phyloP scores from a whole-genome alignment of 2,797 vertebrate genomes.

The Cercopithecus mitis region DNA sequence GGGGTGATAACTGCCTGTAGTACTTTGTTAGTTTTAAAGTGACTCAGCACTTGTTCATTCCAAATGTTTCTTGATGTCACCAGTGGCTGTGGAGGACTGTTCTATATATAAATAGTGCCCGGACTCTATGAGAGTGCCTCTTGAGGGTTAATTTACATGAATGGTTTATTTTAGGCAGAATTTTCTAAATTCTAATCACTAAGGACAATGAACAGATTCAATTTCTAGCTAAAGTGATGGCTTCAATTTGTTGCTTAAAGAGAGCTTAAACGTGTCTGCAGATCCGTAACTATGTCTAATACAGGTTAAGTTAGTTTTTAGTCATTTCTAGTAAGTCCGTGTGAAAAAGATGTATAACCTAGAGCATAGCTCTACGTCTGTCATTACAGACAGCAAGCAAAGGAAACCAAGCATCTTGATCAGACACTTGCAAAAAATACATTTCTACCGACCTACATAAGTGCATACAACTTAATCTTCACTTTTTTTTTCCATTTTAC shows the following conservation, averaged over 20 bases:
- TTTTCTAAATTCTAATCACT: slow-evolving; percentile 70
- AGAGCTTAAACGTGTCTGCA: slow-evolving; percentile 67
- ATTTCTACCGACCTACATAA: slow-evolving; percentile 65
- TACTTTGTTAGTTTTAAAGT: slow-evolving; percentile 84
- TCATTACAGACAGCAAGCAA: slow-evolving; percentile 30
- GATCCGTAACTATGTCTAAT: slow-evolving; percentile 69
- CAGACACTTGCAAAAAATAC: slow-evolving; percentile 57
- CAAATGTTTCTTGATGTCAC: slow-evolving; percentile 74
- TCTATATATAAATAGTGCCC: slow-evolving; percentile 41
- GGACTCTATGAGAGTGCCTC: slow-evolving; percentile 41
- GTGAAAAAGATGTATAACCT: slow-evolving; percentile 59
- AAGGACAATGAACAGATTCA: slow-evolving; percentile 44
- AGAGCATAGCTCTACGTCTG: not conserved
- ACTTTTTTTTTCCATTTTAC: slow-evolving; percentile 62
- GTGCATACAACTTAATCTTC: slow-evolving; percentile 65
- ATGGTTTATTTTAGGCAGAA: slow-evolving; percentile 68
- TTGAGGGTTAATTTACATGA: slow-evolving; percentile 60
- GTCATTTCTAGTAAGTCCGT: slow-evolving; percentile 51
- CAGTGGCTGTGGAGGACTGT: slow-evolving; percentile 39
- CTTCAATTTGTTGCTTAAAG: slow-evolving; percentile 69
- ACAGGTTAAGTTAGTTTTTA: slow-evolving; percentile 71
- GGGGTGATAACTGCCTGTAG: slow-evolving; percentile 85
- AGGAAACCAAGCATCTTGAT: slow-evolving; percentile 45
- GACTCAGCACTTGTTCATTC: slow-evolving; percentile 83
- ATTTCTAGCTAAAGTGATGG: not conserved